Base-by-base conservation (phyloP, 2,888 invertebrate species). In the Tetropium fuscum region DNA sequence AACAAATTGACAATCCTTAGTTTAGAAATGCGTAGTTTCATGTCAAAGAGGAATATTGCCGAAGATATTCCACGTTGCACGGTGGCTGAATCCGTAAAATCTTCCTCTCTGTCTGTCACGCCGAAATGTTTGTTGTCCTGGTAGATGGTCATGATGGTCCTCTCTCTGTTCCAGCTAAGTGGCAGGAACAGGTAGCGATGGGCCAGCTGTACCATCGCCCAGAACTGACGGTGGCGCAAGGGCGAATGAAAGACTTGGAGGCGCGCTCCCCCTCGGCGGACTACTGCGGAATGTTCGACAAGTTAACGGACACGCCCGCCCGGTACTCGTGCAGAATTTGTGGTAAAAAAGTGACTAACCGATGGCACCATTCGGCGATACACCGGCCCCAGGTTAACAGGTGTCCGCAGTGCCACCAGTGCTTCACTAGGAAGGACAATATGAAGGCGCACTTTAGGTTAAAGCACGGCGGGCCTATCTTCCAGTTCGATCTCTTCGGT, bases 291-390 rank as follows among this genome's bases (percentile, higher is more conserved):
- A 74, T 78, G 70, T 79, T 77, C 62, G 69, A 71, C 51, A 75
- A 74, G 62, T 66, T 75, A 18, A 64, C 72, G n/a, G 75, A 75
- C 15, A 45, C 58, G 13, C 75, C 77, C 22, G 78, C 79, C 64
- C 82, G 86, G 69, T 87, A 86, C 79, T 82, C 84, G 69, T 90
- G 90, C 82, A 83, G 82, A 65, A 78, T 87, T 68, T 89, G 89
- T 80, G 87, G 87, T 63, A 89, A 89, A 82, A 83, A 84, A 63
- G 89, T 89, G 68, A 86, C 84, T 75, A 88, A 88, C 81, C 83
- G 88, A 73, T 88, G 89, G 85, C 88, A 89, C 75, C 88, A 88
- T 75, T 82, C 87, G 80, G 86, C 88, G 77, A 87, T 87, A 25
- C 89, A 88, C 77, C 85, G 85, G 67, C 87, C 88, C 10, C 87